A percentile compares a stretch with the other conserved stretches of the same genome.
phyloP scores from a whole-genome alignment of 2,888 invertebrate species.

The Phalangium opilio region DNA sequence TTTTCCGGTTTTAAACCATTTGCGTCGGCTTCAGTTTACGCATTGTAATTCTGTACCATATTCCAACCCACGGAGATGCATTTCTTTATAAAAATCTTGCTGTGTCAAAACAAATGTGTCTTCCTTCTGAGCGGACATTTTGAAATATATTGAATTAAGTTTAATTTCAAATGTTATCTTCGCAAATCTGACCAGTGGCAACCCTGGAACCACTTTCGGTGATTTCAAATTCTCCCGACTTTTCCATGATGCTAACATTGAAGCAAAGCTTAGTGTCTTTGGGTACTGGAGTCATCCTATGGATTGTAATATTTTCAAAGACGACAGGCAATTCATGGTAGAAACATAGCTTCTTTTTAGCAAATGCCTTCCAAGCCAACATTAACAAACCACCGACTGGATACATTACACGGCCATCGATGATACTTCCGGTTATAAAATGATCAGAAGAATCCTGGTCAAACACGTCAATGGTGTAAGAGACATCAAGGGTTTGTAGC shows the following conservation, averaged over 20 bases:
- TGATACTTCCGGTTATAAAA: constrained; percentile 52
- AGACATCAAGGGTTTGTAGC: constrained; percentile 56
- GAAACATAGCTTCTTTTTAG: constrained; percentile 15
- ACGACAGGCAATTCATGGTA: constrained; percentile 61
- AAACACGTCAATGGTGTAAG: constrained; percentile 47
- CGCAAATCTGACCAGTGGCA: constrained; percentile 48
- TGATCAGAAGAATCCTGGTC: constrained; percentile 21
- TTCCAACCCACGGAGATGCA: too few relatives aligned
- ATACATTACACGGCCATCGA: constrained; percentile 38
- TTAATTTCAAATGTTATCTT: too few relatives aligned
- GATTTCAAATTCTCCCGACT: constrained; percentile 73
- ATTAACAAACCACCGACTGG: constrained; percentile 39
- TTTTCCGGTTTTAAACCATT: too few relatives aligned
- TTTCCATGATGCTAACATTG: constrained; percentile 68
- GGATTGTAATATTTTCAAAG: constrained; percentile 77
- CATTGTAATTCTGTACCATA: too few relatives aligned
- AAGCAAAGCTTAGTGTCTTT: constrained; percentile 41
- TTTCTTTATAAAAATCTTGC: too few relatives aligned
- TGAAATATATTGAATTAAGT: too few relatives aligned
- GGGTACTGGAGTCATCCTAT: constrained; percentile 80
- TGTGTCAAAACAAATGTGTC: too few relatives aligned
- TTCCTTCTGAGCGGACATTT: too few relatives aligned
- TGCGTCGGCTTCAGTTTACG: too few relatives aligned
- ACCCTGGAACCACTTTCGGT: constrained; percentile 69
- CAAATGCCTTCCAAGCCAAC: constrained; percentile 65